These are phyloP conservation scores for Archips xylosteana DNA, from an alignment of 2,888 invertebrate species.

Conservation along the genomic window DNA sequence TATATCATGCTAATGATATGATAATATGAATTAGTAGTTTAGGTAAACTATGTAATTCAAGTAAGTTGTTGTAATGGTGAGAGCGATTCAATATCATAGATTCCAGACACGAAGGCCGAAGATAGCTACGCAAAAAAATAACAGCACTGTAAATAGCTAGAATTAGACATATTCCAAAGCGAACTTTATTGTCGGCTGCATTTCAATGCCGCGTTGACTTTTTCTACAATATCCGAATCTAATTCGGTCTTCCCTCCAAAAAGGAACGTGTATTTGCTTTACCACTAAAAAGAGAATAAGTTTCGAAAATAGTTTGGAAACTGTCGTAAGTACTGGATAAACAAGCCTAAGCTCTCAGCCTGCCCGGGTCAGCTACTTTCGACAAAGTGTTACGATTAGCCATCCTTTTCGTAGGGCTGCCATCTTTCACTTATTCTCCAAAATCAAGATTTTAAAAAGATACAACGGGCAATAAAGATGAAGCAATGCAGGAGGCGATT, in stretches of 20 bases:
- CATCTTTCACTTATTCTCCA: neutral
- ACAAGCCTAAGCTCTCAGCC: conserved; percentile 26
- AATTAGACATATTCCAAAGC: too few relatives aligned
- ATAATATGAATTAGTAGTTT: too few relatives aligned
- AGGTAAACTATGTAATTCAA: too few relatives aligned
- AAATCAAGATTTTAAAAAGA: neutral
- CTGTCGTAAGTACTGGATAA: conserved; percentile 39
- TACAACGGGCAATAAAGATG: neutral
- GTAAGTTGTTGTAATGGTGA: too few relatives aligned
- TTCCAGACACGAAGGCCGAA: too few relatives aligned
- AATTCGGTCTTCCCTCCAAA: neutral
- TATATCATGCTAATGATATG: too few relatives aligned
- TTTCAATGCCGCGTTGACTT: neutral
- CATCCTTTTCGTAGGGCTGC: conserved; percentile 17
- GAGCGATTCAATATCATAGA: too few relatives aligned
- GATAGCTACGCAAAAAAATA: too few relatives aligned
- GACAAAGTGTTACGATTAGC: conserved; percentile 34
- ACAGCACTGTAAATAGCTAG: too few relatives aligned
- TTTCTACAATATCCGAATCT: neutral
- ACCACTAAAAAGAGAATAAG: neutral
- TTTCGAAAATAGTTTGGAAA: conserved; percentile 10
- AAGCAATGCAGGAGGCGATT: too few relatives aligned
- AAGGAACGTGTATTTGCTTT: neutral
- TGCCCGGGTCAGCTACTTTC: conserved; percentile 21
- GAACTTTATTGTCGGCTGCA: too few relatives aligned